Percentiles rank a stretch among this genome's conserved stretches.
These are phyloP conservation scores for Eucidaris tribuloides DNA, from an alignment of 35 echinoderm and acorn worm species.

Conservation along the genomic window DNA sequence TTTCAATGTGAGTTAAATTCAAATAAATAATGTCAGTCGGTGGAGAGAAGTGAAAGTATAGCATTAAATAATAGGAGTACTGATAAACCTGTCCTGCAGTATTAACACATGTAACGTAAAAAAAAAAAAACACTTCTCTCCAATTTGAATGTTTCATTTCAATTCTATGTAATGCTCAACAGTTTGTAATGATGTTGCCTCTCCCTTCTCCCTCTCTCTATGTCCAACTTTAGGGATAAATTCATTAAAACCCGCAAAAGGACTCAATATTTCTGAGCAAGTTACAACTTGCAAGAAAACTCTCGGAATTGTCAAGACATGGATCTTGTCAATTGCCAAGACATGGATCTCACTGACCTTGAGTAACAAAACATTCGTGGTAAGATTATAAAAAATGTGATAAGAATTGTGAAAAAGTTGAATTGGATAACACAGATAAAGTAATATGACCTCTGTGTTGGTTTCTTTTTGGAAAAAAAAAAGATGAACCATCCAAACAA, in stretches of 20 bases:
- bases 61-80: conserved; percentile 1
- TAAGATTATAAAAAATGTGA: too few species aligned
- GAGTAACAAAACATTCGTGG: too few species aligned
- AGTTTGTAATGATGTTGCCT: background rate
- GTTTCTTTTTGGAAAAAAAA: too few species aligned
- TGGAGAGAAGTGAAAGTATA: background rate
- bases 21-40: background rate
- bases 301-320: too few species aligned
- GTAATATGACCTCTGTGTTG: too few species aligned
- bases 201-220: background rate
- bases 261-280: background rate
- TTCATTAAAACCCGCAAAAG: background rate
- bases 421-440: too few species aligned
- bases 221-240: background rate
- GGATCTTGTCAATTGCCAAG: too few species aligned
- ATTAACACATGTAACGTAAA: background rate
- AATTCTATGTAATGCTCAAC: background rate
- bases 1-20: background rate
- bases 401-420: too few species aligned
- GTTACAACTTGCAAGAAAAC: background rate
- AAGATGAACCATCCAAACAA: too few species aligned
- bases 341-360: too few species aligned
- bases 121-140: background rate
- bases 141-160: background rate
- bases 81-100: conserved; percentile 32